phyloP scores from a whole-genome alignment of 2,888 invertebrate species.

The Portevinia maculata region DNA sequence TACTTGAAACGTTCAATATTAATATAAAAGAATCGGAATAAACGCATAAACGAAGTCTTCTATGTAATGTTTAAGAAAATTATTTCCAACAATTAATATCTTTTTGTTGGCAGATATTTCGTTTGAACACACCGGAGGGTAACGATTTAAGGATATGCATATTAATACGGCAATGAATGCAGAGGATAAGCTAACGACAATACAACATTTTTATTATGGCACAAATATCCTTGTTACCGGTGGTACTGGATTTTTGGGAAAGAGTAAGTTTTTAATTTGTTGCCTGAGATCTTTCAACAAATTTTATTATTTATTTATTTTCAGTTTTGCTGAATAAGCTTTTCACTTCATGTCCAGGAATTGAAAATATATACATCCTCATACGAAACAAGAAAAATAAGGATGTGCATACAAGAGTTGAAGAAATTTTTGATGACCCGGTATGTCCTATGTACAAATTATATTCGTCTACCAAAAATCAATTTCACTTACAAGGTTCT shows the following conservation, averaged over 20 bases:
- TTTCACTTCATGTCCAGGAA: conserved; percentile 84
- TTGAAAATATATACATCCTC: conserved; percentile 84
- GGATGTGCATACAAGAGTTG: conserved; percentile 86
- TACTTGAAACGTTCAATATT: too few relatives aligned
- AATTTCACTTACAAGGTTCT: too few relatives aligned
- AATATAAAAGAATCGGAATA: too few relatives aligned
- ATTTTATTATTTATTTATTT: conserved; percentile 37
- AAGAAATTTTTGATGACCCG: conserved; percentile 87
- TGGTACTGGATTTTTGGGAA: conserved; percentile 83
- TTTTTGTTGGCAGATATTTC: neutral
- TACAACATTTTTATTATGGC: conserved; percentile 85
- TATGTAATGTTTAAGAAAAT: too few relatives aligned
- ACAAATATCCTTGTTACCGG: conserved; percentile 86
- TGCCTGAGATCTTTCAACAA: neutral
- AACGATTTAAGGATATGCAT: conserved; percentile 29
- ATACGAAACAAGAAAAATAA: conserved; percentile 86
- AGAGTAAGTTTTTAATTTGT: conserved; percentile 75
- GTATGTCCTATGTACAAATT: conserved; percentile 82
- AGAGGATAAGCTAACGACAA: conserved; percentile 78
- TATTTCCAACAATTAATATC: neutral
- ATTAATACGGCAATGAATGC: conserved; percentile 5
- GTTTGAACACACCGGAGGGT: neutral
- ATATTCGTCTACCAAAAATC: neutral
- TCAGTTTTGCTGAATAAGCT: conserved; percentile 85
- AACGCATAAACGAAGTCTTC: too few relatives aligned